Evolutionary conservation across 2,888 invertebrate species (phyloP).

Genomic region (Rhagophthalmus giganteus): DNA sequence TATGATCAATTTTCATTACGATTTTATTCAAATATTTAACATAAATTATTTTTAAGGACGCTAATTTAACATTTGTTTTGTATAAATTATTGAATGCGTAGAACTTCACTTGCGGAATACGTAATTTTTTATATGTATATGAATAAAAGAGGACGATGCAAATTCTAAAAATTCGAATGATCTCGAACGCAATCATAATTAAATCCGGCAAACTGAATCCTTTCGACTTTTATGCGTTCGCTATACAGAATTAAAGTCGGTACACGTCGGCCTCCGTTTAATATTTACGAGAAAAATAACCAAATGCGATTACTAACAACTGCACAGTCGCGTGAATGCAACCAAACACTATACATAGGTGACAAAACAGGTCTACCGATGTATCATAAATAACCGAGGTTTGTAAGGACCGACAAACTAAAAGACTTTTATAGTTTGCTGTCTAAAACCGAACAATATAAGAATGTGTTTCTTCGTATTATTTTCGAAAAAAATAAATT

Average conservation of each 20-base stretch:
- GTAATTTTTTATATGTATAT: too few species aligned
- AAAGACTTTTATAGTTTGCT: constrained; percentile 10
- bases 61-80: too few species aligned
- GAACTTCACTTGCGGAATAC: too few species aligned
- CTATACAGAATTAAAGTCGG: constrained; percentile 46
- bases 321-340: constrained; percentile 39
- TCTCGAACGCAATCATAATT: too few species aligned
- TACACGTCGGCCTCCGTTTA: constrained; percentile 42
- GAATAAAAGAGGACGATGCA: too few species aligned
- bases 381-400: constrained; percentile 40
- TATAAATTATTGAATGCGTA: too few species aligned
- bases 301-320: constrained; percentile 43
- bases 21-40: constrained; percentile 5
- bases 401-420: constrained; percentile 24
- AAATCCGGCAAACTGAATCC: constrained; percentile 44
- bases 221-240: constrained; percentile 45
- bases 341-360: constrained; percentile 44
- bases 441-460: constrained; percentile 8
- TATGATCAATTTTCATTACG: neutral
- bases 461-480: constrained; percentile 10
- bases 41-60: constrained; percentile 7
- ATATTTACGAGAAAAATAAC: constrained; percentile 49
- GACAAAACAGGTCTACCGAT: constrained; percentile 47
- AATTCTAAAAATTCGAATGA: too few species aligned
- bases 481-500: constrained; percentile 18